phyloP scores from a whole-genome alignment of 1,140 invertebrate genomes.

The Drosophila fuyamai region DNA sequence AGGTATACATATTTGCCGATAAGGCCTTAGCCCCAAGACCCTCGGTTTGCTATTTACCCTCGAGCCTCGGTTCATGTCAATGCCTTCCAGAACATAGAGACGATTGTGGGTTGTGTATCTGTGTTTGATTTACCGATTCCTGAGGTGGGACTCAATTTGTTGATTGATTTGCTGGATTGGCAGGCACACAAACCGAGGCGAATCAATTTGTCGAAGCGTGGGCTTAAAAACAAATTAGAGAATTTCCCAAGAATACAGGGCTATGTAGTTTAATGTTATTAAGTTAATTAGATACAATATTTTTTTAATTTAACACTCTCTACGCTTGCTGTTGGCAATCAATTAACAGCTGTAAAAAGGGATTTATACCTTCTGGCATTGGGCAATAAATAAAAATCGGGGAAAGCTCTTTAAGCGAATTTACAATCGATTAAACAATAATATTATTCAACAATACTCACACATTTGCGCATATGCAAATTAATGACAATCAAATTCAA shows the following conservation, averaged over 20 bases:
- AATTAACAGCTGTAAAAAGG: conserved; percentile 18
- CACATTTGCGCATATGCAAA: conserved; percentile 45
- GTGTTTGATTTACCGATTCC: conserved; percentile 45
- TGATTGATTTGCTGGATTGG: conserved; percentile 53
- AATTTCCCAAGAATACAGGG: conserved; percentile 2
- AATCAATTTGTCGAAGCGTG: conserved; percentile 4
- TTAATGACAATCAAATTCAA: conserved; percentile 63
- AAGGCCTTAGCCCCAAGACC: conserved; percentile 11
- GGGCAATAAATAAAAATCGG: conserved; percentile 23
- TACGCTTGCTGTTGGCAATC: background rate
- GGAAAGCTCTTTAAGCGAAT: conserved; percentile 53
- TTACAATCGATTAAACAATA: conserved; percentile 79
- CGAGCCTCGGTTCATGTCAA: conserved; percentile 32
- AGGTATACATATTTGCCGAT: conserved; percentile 19
- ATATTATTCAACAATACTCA: conserved; percentile 42
- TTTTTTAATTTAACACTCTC: background rate
- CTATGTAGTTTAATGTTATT: conserved; percentile 14
- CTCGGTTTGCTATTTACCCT: conserved; percentile 11
- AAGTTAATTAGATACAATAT: conserved; percentile 17
- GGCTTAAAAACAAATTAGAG: conserved; percentile 61
- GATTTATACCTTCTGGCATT: conserved; percentile 9
- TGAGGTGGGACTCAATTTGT: conserved; percentile 34
- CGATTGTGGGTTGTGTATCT: conserved; percentile 9
- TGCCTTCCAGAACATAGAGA: conserved; percentile 26
- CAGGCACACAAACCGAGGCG: background rate